Conservation (phyloP, 2,797 vertebrate species). For the Oreochromis mossambicus region DNA sequence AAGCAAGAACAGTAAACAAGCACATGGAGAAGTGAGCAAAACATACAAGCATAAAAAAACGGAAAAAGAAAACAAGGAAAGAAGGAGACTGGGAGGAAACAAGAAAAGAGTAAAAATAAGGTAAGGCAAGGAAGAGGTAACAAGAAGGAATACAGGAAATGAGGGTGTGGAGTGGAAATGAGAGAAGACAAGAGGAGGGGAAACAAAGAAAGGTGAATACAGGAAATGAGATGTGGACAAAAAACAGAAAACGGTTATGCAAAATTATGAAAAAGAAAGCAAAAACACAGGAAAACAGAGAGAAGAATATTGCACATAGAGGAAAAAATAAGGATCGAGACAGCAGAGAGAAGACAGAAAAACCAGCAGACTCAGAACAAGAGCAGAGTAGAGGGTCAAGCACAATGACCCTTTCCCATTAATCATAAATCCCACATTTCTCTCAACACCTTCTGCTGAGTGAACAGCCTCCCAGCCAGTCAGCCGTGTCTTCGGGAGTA, state of each 20-base stretch:
- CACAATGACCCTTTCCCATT: constrained; percentile 5
- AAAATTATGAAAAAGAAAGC: neutral
- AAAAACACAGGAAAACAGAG: neutral
- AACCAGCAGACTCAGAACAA: constrained; percentile 3
- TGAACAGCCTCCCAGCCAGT: neutral
- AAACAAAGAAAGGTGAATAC: neutral
- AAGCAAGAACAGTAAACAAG: too few relatives aligned
- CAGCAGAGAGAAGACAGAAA: neutral
- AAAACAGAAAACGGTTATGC: neutral
- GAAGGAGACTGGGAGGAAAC: neutral
- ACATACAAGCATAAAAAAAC: neutral
- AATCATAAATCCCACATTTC: constrained; percentile 16
- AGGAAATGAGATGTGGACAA: neutral
- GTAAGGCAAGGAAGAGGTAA: neutral
- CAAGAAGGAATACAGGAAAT: neutral
- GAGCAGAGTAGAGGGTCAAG: constrained; percentile 7
- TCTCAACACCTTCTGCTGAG: neutral
- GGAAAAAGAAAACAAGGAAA: neutral
- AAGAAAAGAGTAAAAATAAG: neutral
- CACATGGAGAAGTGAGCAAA: too few relatives aligned
- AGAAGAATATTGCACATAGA: neutral
- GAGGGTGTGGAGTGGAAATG: neutral
- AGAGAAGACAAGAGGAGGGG: neutral
- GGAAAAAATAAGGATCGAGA: neutral
- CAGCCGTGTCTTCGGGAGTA: neutral